These are phyloP conservation scores for Adelphocoris suturalis DNA, from an alignment of 2,888 invertebrate species.

Conservation along the genomic window DNA sequence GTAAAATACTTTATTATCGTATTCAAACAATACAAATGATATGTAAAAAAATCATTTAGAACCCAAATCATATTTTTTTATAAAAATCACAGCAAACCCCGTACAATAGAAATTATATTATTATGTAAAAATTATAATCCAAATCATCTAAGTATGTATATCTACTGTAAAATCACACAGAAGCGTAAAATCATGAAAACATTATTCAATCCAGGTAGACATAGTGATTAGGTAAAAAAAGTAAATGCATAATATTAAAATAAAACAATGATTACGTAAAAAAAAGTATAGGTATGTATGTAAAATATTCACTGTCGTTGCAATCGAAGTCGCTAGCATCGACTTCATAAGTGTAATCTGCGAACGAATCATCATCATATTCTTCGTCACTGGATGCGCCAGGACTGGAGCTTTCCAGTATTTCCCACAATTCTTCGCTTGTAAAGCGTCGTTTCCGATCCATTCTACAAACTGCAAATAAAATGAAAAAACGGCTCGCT, in stretches of 20 bases:
- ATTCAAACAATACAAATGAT: too few relatives aligned
- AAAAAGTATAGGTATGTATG: too few relatives aligned
- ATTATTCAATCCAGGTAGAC: not conserved
- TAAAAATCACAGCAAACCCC: too few relatives aligned
- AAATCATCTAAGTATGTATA: not conserved
- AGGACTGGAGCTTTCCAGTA: not conserved
- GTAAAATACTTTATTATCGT: not conserved
- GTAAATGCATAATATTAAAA: too few relatives aligned
- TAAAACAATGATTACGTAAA: too few relatives aligned
- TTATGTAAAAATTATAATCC: too few relatives aligned
- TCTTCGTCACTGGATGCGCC: not conserved
- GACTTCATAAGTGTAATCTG: not conserved
- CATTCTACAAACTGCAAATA: not conserved
- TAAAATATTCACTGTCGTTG: too few relatives aligned
- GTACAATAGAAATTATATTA: too few relatives aligned
- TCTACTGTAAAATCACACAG: too few relatives aligned
- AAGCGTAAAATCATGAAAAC: not conserved
- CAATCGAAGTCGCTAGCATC: not conserved
- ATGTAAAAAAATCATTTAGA: too few relatives aligned
- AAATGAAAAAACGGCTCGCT: too few relatives aligned
- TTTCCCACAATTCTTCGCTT: not conserved
- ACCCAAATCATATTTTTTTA: too few relatives aligned
- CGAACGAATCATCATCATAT: not conserved
- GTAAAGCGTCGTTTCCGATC: not conserved
- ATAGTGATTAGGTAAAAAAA: not conserved